Percentiles rank a stretch among this genome's conserved stretches.
Evolutionary conservation across 2,888 invertebrate species (phyloP).

Genomic region (Meiosimyza decipiens): DNA sequence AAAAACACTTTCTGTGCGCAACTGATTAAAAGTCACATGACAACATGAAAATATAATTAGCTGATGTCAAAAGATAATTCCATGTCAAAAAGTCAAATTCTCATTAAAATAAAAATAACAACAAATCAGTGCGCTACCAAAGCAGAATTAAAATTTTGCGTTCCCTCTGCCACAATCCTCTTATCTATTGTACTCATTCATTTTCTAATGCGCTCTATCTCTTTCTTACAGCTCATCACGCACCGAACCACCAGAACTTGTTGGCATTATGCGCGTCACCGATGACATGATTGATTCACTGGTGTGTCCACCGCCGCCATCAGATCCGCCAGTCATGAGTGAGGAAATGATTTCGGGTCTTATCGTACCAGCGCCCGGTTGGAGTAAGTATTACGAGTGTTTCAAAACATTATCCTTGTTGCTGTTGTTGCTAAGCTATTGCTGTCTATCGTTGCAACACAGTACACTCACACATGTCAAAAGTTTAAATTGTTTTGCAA

Average conservation of each 20-base stretch:
- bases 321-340: constrained; percentile 91
- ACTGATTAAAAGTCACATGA: too few relatives aligned
- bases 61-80: too few relatives aligned
- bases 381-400: constrained; percentile 78
- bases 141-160: not conserved
- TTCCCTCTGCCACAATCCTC: not conserved
- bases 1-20: too few relatives aligned
- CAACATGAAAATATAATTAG: too few relatives aligned
- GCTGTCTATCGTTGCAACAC: not conserved
- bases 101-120: too few relatives aligned
- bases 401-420: not conserved
- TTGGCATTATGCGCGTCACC: constrained; percentile 85
- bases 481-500: too few relatives aligned
- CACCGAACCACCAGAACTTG: constrained; percentile 82
- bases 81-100: too few relatives aligned
- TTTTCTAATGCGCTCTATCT: not conserved
- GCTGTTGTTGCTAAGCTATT: not conserved
- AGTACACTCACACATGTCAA: too few relatives aligned
- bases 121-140: too few relatives aligned
- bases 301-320: constrained; percentile 96
- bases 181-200: not conserved
- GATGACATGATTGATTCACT: constrained; percentile 95
- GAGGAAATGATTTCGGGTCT: constrained; percentile 97
- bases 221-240: constrained; percentile 75
- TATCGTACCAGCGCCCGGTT: constrained; percentile 96